Evolutionary conservation across 2,797 vertebrate genomes (phyloP), one percentile per base, ranked within the genome.

Genomic region (Selene dorsalis): DNA sequence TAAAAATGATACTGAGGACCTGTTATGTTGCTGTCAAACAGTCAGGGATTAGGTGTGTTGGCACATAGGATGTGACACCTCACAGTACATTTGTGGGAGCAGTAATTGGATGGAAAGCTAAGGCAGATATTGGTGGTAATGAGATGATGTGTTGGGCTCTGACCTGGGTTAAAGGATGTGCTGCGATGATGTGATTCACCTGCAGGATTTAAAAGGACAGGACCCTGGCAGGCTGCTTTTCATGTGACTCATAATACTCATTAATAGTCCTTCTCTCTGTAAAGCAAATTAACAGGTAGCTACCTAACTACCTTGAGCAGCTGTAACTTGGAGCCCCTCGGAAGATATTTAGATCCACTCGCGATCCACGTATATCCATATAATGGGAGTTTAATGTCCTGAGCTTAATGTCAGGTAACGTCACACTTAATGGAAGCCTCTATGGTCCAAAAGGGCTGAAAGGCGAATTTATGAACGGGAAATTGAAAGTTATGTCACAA

Each of bases 241-340:
- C 24, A 35, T 55, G 12, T 41, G 53, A 64, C 1, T 20, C 13
- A 6, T 10, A 53, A 30, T 1, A 0, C 26, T 83, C 61, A 63
- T 63, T 53, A 48, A 38, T 65, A 11, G 69, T 28, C 53, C 38
- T 45, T 17, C 41, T 71, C 48, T 77, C 45, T 28, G 38, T 56
- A 68, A 77, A 73, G 52, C 70, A 80, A 83, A 83, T 85, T 82
- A 88, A 50, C 71, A 79, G 84, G 55, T 68, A 67, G 74, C 71
- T 80, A 67, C 35, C 63, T 13, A 68, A 60, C 75, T 70, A 50
- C 69, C 24, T 7, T 41, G 73, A 79, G 56, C 73, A 66, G n/a
- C n/a, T n/a, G n/a, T n/a, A n/a, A n/a, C n/a, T n/a, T n/a, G n/a
- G n/a, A n/a, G n/a, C n/a, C n/a, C n/a, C n/a, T n/a, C n/a, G n/a